Conservation (phyloP, 2,797 vertebrate species). For the Macroramphosus scolopax region DNA sequence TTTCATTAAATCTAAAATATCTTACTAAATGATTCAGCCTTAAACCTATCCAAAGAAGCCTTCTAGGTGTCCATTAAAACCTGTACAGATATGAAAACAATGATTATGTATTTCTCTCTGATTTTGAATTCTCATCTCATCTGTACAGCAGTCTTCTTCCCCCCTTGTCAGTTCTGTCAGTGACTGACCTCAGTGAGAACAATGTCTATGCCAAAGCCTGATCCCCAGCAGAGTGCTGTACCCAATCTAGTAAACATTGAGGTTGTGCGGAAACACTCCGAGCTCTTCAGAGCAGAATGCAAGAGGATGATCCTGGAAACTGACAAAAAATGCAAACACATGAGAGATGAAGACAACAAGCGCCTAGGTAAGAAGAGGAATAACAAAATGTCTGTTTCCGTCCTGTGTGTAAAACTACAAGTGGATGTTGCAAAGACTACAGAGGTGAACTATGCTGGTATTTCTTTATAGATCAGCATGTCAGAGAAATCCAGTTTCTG, state of each 20-base stretch:
- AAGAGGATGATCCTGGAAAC: constrained; percentile 82
- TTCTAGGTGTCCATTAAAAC: too few relatives aligned
- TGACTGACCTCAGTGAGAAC: constrained; percentile 4
- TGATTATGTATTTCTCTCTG: too few relatives aligned
- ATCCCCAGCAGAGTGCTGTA: constrained; percentile 65
- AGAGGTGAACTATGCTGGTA: background rate
- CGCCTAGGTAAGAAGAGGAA: constrained; percentile 78
- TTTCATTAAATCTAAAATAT: too few relatives aligned
- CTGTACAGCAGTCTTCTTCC: too few relatives aligned
- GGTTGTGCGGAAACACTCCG: constrained; percentile 76
- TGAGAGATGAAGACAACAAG: constrained; percentile 82
- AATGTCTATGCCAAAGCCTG: constrained; percentile 79
- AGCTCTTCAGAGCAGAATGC: constrained; percentile 79
- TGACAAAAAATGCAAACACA: constrained; percentile 76
- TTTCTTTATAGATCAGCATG: constrained; percentile 81
- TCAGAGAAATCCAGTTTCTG: constrained; percentile 86
- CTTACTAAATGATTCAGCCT: too few relatives aligned
- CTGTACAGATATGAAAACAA: too few relatives aligned
- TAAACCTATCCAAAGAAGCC: too few relatives aligned
- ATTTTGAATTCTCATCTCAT: too few relatives aligned
- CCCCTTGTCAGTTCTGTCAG: too few relatives aligned
- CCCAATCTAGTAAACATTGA: constrained; percentile 69
- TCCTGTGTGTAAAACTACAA: too few relatives aligned
- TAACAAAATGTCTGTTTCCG: too few relatives aligned
- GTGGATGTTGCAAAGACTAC: too few relatives aligned